Conservation (phyloP, 2,888 invertebrate species). For the Lapara coniferarum region DNA sequence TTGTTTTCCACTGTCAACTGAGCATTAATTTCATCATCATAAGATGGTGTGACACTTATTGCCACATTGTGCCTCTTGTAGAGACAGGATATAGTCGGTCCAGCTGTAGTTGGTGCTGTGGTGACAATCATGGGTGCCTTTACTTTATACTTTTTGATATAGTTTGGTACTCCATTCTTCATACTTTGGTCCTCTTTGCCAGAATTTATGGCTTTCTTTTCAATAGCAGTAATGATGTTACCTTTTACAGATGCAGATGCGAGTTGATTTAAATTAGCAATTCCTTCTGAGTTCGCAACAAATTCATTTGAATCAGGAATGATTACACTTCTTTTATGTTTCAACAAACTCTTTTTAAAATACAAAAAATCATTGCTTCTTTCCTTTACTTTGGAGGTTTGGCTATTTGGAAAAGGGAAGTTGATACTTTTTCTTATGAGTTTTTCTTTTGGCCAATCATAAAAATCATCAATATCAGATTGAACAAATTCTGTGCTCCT, state of each 20-base stretch:
- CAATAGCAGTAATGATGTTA: constrained; percentile 51
- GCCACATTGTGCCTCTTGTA: constrained; percentile 71
- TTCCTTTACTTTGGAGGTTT: constrained; percentile 31
- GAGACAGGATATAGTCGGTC: constrained; percentile 65
- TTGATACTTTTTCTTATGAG: constrained; percentile 34
- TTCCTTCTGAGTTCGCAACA: constrained; percentile 44
- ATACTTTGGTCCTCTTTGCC: constrained; percentile 52
- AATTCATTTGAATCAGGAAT: constrained; percentile 59
- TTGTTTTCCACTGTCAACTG: constrained; percentile 69
- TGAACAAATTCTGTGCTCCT: constrained; percentile 50
- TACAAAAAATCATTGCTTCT: constrained; percentile 28
- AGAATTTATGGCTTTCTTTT: constrained; percentile 51
- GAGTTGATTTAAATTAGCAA: constrained; percentile 50
- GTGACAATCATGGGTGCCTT: constrained; percentile 55
- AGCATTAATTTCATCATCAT: constrained; percentile 65
- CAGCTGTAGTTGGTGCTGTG: constrained; percentile 53
- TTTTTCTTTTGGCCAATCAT: constrained; percentile 33
- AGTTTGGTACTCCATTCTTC: constrained; percentile 54
- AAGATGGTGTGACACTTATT: constrained; percentile 69
- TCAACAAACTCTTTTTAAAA: constrained; percentile 42
- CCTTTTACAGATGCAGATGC: constrained; percentile 47
- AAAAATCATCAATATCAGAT: constrained; percentile 26
- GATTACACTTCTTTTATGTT: constrained; percentile 62
- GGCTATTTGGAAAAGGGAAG: constrained; percentile 32
- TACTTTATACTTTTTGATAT: constrained; percentile 57